phyloP scores from a whole-genome alignment of 2,888 invertebrate genomes.

The Nomada lathburiana region DNA sequence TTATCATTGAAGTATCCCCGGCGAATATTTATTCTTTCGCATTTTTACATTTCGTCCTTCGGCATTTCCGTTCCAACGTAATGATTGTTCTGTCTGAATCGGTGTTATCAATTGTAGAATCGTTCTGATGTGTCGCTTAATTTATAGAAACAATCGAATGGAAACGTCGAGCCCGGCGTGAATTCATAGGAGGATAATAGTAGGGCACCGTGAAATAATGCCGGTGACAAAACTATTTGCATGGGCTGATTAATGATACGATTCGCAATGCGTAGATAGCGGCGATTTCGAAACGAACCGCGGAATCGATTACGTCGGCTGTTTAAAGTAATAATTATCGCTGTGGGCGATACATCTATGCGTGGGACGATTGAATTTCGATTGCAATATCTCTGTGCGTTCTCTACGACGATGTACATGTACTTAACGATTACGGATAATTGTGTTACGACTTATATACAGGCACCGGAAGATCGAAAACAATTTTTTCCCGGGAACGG shows the following conservation, averaged over 20 bases:
- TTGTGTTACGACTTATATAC: neutral
- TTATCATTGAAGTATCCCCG: too few species aligned
- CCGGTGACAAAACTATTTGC: constrained; percentile 55
- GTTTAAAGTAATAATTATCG: constrained; percentile 47
- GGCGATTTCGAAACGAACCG: constrained; percentile 1
- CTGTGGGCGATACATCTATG: neutral
- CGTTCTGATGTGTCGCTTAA: constrained; percentile 28
- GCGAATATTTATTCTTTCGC: too few species aligned
- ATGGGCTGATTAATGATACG: constrained; percentile 39
- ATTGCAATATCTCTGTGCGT: neutral
- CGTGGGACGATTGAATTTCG: constrained; percentile 10
- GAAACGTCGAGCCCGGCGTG: neutral
- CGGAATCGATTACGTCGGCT: constrained; percentile 37
- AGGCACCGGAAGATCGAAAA: neutral
- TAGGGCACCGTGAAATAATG: constrained; percentile 53
- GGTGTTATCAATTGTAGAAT: constrained; percentile 28
- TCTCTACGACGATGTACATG: neutral
- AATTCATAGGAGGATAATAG: constrained; percentile 50
- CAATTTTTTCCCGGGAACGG: neutral
- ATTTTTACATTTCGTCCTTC: neutral
- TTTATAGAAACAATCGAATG: constrained; percentile 23
- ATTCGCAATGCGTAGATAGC: constrained; percentile 47
- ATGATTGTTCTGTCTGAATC: neutral
- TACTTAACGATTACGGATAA: neutral
- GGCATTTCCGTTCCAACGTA: too few species aligned